Evolutionary conservation across 2,113 vertebrate genomes (phyloP), one percentile per base, ranked within the genome.

Genomic region (Miniopterus natalensis): DNA sequence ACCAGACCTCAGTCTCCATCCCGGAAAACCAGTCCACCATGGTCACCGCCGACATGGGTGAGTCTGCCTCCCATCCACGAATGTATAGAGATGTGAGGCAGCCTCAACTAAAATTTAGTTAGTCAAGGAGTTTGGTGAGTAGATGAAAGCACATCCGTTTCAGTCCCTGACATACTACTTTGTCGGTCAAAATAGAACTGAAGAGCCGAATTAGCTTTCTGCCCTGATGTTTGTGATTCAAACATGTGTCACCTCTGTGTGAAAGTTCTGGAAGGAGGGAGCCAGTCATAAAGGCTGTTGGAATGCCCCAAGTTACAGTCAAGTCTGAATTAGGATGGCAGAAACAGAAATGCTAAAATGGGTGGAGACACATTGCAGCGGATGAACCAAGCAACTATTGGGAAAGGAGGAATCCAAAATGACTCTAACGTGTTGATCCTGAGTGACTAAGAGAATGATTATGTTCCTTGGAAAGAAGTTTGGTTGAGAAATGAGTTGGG

Each of bases 11-110:
- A 2, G 96, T 98, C 77, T 99, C 99, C 0, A 97, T 99, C 83
- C 99, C 98, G 6, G 99, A 99, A 96, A 99, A 99, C 96, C 99
- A 99, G 84, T 99, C 99, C 90, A 99, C 98, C 18, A 95, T 99
- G 98, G 99, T 99, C 95, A 98, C 99, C 75, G 99, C 98, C 25
- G 99, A 99, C 21, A 93, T 99, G 98, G 99, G 99, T 99, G 88
- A 99, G 99, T 97, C 68, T 79, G 29, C 59, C 45, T 40, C n/a
- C 40, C n/a, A 13, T 8, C 36, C 36, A 36, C 36, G 36, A 36
- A 36, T 36, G 36, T 88, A 47, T 74, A 70, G 53, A 92, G 90
- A 68, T 6, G 4, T 11, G n/a, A 65, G 66, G 9, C 21, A 74
- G 53, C 13, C 42, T 55, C 18, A 45, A 47, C n/a, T 36, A 40